Evolutionary conservation across 2,888 invertebrate genomes (phyloP).

Genomic region (Ellobium chinense): DNA sequence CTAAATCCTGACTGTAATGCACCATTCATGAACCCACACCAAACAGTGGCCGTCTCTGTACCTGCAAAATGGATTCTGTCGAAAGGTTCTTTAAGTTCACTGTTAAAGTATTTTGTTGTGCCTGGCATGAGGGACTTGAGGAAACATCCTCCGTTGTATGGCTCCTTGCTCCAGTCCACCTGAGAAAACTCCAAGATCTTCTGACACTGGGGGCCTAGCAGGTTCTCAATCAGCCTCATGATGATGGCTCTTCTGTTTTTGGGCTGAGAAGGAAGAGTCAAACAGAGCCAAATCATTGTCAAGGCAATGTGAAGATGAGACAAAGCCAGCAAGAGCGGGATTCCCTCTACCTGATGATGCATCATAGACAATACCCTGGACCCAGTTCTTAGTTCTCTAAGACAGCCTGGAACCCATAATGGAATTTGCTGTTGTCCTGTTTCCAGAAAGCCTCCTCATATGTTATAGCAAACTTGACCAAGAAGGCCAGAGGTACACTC

Average conservation of each 20-base stretch:
- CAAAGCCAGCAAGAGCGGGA: constrained; percentile 77
- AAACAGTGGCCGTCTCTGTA: constrained; percentile 76
- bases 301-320: constrained; percentile 57
- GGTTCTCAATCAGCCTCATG: constrained; percentile 74
- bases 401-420: constrained; percentile 65
- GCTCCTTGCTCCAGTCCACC: constrained; percentile 77
- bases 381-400: constrained; percentile 61
- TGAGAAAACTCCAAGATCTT: constrained; percentile 74
- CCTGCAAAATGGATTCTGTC: constrained; percentile 76
- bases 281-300: constrained; percentile 54
- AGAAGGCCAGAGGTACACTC: constrained; percentile 69
- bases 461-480: constrained; percentile 72
- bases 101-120: constrained; percentile 70
- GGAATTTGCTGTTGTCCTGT: constrained; percentile 29
- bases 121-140: constrained; percentile 74
- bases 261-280: too few relatives aligned
- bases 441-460: constrained; percentile 61
- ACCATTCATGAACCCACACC: constrained; percentile 78
- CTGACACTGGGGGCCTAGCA: constrained; percentile 72
- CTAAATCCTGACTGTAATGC: constrained; percentile 76
- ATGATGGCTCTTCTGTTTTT: constrained; percentile 76
- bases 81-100: constrained; percentile 65
- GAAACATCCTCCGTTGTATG: constrained; percentile 77
- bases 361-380: constrained; percentile 74
- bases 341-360: constrained; percentile 71